These are phyloP conservation scores for Neoniphon sammara DNA, from an alignment of 2,797 vertebrate species.

Conservation along the genomic window DNA sequence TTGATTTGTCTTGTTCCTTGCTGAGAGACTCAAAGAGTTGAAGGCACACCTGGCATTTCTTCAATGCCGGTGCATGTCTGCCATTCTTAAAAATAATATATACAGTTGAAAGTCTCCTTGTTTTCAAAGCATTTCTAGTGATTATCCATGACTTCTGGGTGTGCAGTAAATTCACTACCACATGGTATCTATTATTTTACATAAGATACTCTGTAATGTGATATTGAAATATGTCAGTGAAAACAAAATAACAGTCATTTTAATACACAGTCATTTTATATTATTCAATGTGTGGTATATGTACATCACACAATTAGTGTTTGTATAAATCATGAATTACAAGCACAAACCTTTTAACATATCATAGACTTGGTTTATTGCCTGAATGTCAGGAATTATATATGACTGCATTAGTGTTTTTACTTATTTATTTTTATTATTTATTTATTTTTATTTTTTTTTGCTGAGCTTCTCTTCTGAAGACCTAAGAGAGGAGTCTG, in stretches of 20 bases:
- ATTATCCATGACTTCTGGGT: neutral
- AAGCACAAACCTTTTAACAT: constrained; percentile 13
- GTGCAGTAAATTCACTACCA: too few species aligned
- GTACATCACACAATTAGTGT: neutral
- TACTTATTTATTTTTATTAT: too few species aligned
- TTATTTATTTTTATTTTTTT: too few species aligned
- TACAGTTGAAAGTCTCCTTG: neutral
- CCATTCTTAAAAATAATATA: neutral
- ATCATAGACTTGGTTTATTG: constrained; percentile 6
- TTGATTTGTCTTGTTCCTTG: too few species aligned
- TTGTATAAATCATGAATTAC: neutral
- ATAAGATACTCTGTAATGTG: neutral
- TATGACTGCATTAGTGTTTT: constrained; percentile 8
- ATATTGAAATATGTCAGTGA: neutral
- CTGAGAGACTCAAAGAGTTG: too few species aligned
- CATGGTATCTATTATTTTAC: neutral
- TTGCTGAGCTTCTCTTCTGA: too few species aligned
- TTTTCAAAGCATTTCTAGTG: neutral
- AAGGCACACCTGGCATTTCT: too few species aligned
- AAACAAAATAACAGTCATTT: neutral
- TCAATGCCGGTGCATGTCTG: neutral
- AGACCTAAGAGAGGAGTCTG: neutral
- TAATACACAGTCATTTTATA: too few species aligned
- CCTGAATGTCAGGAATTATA: constrained; percentile 6
- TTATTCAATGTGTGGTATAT: neutral